Conservation (phyloP, 1,140 invertebrate genomes). For the Mylabris phalerata region DNA sequence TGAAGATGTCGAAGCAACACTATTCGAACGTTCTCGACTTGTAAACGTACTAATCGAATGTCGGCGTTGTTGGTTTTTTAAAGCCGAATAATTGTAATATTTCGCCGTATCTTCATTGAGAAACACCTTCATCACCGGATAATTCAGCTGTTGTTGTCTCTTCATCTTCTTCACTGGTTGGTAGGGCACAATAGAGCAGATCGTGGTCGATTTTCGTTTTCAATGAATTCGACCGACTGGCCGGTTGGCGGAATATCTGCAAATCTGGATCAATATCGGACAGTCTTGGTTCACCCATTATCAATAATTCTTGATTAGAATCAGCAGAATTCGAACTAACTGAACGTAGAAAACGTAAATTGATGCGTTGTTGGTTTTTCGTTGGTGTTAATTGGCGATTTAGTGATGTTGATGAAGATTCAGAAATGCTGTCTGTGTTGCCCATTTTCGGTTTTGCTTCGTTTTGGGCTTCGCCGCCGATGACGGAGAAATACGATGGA, state of each 20-base stretch:
- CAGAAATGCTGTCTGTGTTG: conserved; percentile 14
- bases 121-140: conserved; percentile 43
- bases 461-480: conserved; percentile 16
- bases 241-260: conserved; percentile 30
- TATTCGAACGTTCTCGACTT: conserved; percentile 27
- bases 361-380: conserved; percentile 27
- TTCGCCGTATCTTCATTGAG: conserved; percentile 41
- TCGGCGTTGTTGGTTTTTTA: conserved; percentile 39
- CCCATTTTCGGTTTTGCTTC: conserved; percentile 8
- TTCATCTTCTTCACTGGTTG: conserved; percentile 27
- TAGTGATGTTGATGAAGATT: conserved; percentile 3
- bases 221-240: conserved; percentile 33
- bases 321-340: conserved; percentile 49
- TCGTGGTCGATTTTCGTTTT: conserved; percentile 37
- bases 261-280: conserved; percentile 51
- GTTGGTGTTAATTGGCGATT: conserved; percentile 23
- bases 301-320: conserved; percentile 47
- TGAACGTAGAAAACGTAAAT: conserved; percentile 46
- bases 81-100: conserved; percentile 48
- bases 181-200: conserved; percentile 42
- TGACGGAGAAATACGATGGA: conserved; percentile 54
- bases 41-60: conserved; percentile 50
- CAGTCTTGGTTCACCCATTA: conserved; percentile 50
- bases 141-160: conserved; percentile 2
- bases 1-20: conserved; percentile 26